Evolutionary conservation across 2,113 vertebrate species (phyloP), one percentile per base, ranked within the genome.

Genomic region (Chelonoidis abingdonii): DNA sequence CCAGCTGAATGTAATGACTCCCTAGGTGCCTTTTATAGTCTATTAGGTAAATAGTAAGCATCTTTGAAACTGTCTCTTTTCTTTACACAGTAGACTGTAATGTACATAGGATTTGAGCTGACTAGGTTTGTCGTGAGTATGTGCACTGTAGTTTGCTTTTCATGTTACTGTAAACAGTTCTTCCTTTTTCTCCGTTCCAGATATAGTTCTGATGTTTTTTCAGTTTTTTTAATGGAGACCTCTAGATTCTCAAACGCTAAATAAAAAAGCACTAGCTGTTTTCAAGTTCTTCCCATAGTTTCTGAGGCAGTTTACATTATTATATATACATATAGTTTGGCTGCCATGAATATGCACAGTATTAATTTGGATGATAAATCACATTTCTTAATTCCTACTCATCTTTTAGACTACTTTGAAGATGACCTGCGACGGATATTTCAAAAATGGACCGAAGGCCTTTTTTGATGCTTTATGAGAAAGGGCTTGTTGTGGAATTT

Each of bases 1-100:
- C 97, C 89, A 54, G 83, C 83, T 97, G 89, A 95, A 86, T 65
- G 83, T 50, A 97, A 95, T 62, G 91, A 90, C 90, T 93, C 95
- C 95, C 95, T 56, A 24, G 95, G 86, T 88, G 89, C 96, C 97
- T 97, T 96, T 97, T 95, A 95, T 76, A 96, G 90, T 92, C 92
- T 92, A 94, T 97, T 97, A 97, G 96, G 96, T 97, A 97, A 98
- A 97, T 95, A 88, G 62, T 9, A 95, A 90, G 94, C 54, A 50
- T 92, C 80, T 84, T 38, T 3, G 89, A 88, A 92, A 79, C 21
- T 21, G 54, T 47, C 56, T 86, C 86, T 89, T 87, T 35, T 96
- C 94, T 89, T 93, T 91, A 80, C 89, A 83, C 84, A 93, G 62
- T 19, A 83, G 81, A 47, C 84, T 87, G 90, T 85, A 92, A 65